These are phyloP conservation scores for Ctenoplectra terminalis DNA, from an alignment of 1,140 invertebrate species.

Conservation along the genomic window DNA sequence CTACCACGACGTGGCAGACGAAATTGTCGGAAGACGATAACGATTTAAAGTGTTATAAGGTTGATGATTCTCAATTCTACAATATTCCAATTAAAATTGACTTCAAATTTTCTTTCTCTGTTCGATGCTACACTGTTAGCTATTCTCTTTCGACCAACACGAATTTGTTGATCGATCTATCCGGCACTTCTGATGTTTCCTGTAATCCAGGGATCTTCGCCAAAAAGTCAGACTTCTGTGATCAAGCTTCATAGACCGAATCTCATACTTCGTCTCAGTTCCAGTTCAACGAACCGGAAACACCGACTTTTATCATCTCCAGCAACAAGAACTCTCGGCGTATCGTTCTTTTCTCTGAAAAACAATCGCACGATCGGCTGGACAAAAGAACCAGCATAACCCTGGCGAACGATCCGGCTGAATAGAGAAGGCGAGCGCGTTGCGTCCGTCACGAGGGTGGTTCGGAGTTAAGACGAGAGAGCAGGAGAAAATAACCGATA, in stretches of 20 bases:
- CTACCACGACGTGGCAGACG: background rate
- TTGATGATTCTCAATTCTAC: background rate
- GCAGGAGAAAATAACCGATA: conserved; percentile 7
- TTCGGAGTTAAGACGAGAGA: background rate
- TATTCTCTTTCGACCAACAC: background rate
- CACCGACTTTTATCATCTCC: conserved; percentile 25
- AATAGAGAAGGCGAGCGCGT: background rate
- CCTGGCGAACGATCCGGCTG: background rate
- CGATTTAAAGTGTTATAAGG: conserved; percentile 4
- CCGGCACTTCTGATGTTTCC: background rate
- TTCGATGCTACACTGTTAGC: background rate
- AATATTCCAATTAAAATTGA: too few species aligned
- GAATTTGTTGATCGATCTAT: background rate
- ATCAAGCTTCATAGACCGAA: conserved; percentile 11
- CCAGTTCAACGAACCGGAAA: conserved; percentile 49
- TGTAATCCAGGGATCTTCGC: background rate
- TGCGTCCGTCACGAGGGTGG: background rate
- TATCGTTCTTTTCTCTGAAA: conserved; percentile 26
- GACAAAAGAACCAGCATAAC: background rate
- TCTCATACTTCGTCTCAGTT: conserved; percentile 21
- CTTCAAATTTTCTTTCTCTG: too few species aligned
- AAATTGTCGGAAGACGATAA: conserved; percentile 11
- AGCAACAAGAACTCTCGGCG: background rate
- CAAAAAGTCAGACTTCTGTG: background rate
- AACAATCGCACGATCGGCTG: background rate